Conservation (phyloP, 2,888 invertebrate species). For the Amphimallon solstitiale region DNA sequence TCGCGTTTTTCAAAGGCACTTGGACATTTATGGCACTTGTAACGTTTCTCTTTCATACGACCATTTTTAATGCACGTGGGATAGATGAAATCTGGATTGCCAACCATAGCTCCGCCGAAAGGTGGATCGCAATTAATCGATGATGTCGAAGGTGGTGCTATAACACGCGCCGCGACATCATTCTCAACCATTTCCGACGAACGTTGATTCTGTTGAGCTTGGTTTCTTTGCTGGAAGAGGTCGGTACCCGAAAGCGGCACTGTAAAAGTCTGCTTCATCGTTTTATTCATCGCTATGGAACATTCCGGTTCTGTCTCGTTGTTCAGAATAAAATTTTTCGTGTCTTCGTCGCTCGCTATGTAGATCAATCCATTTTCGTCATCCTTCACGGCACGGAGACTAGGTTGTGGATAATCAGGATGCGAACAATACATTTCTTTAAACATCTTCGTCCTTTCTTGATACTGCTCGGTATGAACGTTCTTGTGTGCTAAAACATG, state of each 20-base stretch:
- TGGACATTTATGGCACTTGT: slow-evolving; percentile 87
- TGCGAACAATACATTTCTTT: slow-evolving; percentile 74
- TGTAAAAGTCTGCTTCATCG: slow-evolving; percentile 55
- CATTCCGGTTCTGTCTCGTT: slow-evolving; percentile 44
- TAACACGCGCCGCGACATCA: not conserved
- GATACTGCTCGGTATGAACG: slow-evolving; percentile 83
- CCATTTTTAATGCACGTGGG: slow-evolving; percentile 80
- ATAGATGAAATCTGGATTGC: slow-evolving; percentile 81
- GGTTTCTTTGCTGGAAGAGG: slow-evolving; percentile 72
- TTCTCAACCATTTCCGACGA: slow-evolving; percentile 6
- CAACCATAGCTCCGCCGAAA: slow-evolving; percentile 75
- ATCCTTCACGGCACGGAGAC: slow-evolving; percentile 55
- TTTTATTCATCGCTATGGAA: slow-evolving; percentile 40
- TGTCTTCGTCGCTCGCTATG: slow-evolving; percentile 45
- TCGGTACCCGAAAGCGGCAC: slow-evolving; percentile 74
- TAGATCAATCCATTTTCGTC: slow-evolving; percentile 65
- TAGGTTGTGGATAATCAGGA: slow-evolving; percentile 72
- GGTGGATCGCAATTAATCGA: slow-evolving; percentile 72
- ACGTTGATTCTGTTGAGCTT: slow-evolving; percentile 67
- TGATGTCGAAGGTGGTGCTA: slow-evolving; percentile 59
- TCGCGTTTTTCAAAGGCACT: slow-evolving; percentile 88
- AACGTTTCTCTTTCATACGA: slow-evolving; percentile 78
- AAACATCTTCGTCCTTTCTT: slow-evolving; percentile 77
- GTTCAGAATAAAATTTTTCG: slow-evolving; percentile 44
- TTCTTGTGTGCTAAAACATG: slow-evolving; percentile 75